Evolutionary conservation across 2,888 invertebrate genomes (phyloP).

Genomic region (Pseudanteris insignis): DNA sequence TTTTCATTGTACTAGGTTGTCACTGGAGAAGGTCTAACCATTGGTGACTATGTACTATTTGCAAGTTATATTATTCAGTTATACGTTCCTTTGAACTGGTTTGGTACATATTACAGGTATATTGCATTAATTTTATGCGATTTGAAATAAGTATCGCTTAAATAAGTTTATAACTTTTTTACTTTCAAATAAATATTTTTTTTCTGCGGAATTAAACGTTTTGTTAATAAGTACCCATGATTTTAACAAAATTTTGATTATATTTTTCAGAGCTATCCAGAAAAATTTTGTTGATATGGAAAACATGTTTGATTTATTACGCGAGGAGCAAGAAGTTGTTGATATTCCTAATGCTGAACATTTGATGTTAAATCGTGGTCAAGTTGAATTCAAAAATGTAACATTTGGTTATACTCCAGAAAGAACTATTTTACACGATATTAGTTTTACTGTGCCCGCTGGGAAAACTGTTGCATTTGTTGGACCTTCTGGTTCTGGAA

Average conservation of each 20-base stretch:
- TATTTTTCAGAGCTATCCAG: conserved; percentile 82
- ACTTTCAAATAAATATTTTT: conserved; percentile 2
- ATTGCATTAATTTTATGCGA: too few species aligned
- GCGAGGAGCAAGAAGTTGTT: conserved; percentile 85
- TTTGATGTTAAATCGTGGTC: conserved; percentile 75
- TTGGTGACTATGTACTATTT: conserved; percentile 96
- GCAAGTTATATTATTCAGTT: conserved; percentile 93
- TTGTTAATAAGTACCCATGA: too few species aligned
- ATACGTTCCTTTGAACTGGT: conserved; percentile 96
- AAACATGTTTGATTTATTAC: conserved; percentile 96
- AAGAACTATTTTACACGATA: conserved; percentile 77
- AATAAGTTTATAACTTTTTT: not conserved
- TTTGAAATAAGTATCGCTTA: too few species aligned
- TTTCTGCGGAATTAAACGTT: too few species aligned
- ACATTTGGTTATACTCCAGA: conserved; percentile 88
- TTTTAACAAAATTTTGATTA: too few species aligned
- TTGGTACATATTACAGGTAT: conserved; percentile 96
- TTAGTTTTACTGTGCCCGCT: conserved; percentile 81
- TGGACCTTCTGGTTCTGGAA: conserved; percentile 91
- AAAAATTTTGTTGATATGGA: conserved; percentile 99
- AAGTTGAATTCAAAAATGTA: conserved; percentile 89
- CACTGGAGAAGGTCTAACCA: conserved; percentile 74
- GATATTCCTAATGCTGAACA: conserved; percentile 84
- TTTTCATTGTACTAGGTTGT: conserved; percentile 69
- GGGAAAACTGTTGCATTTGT: conserved; percentile 89